Conservation (phyloP, 1,140 invertebrate genomes). For the Lutraria rhynchaena region DNA sequence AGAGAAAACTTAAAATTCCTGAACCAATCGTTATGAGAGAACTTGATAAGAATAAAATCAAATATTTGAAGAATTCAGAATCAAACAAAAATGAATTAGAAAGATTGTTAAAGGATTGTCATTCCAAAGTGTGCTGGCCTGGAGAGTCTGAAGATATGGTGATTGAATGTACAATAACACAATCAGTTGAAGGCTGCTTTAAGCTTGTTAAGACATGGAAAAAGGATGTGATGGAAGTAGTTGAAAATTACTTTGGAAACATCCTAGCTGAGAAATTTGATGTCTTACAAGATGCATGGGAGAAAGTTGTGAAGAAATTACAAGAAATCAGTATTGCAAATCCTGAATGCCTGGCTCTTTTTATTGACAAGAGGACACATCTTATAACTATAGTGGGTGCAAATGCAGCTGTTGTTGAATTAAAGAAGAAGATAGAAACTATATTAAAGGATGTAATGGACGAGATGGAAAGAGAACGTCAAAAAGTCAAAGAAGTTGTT, state of each 20-base stretch:
- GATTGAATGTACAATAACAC: slow-evolving; percentile 19
- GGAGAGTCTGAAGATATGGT: neutral
- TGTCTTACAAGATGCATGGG: slow-evolving; percentile 37
- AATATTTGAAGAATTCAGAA: slow-evolving; percentile 29
- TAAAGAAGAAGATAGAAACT: neutral
- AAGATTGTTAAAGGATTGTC: slow-evolving; percentile 6
- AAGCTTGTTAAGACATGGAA: slow-evolving; percentile 37
- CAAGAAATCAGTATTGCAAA: slow-evolving; percentile 2
- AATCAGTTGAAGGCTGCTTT: slow-evolving; percentile 25
- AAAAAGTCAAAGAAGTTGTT: slow-evolving; percentile 21
- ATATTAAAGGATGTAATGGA: slow-evolving; percentile 27
- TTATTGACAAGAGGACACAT: neutral
- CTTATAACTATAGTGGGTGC: slow-evolving; percentile 35
- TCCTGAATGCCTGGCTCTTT: slow-evolving; percentile 15
- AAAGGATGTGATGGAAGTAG: slow-evolving; percentile 5
- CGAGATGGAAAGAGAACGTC: slow-evolving; percentile 30
- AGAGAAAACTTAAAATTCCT: slow-evolving; percentile 12
- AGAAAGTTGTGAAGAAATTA: slow-evolving; percentile 20
- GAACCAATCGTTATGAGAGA: neutral
- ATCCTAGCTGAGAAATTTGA: slow-evolving; percentile 15
- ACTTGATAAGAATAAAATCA: slow-evolving; percentile 13
- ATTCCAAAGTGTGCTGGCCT: slow-evolving; percentile 25
- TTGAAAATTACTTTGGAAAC: slow-evolving; percentile 21
- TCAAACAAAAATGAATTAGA: neutral
- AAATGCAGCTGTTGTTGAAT: neutral